These are phyloP conservation scores for Entomobrya proxima DNA, from an alignment of 2,888 invertebrate genomes.

Conservation along the genomic window DNA sequence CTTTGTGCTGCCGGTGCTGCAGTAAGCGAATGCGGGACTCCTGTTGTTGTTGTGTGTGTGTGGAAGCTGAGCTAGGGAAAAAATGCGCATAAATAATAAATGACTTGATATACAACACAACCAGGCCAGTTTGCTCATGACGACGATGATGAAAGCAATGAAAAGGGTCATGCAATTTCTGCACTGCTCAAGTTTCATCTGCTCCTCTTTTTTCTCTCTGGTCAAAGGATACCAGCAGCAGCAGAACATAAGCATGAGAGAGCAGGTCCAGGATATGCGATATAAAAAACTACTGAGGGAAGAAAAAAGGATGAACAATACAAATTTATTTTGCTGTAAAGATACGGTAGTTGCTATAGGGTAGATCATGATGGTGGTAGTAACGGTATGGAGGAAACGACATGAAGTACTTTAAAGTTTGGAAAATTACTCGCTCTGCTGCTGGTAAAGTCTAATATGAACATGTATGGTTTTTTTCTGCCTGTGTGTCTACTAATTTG, in stretches of 20 bases:
- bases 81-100: conserved; percentile 57
- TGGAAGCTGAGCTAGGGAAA: conserved; percentile 14
- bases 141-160: conserved; percentile 19
- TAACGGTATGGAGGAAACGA: no score
- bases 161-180: conserved; percentile 30
- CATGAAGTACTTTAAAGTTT: conserved; percentile 34
- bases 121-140: background rate
- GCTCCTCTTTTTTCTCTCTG: background rate
- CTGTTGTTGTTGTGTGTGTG: conserved; percentile 16
- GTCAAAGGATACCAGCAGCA: background rate
- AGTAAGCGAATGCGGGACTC: conserved; percentile 13
- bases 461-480: background rate
- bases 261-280: no score
- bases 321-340: conserved; percentile 18
- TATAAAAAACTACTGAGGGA: background rate
- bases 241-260: background rate
- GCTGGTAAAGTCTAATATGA: conserved; percentile 10
- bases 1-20: background rate
- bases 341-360: background rate
- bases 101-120: conserved; percentile 36
- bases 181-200: background rate
- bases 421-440: conserved; percentile 41
- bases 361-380: background rate
- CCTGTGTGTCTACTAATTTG: background rate
- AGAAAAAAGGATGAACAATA: conserved; percentile 22